Percentiles rank a stretch among this genome's conserved stretches.
Evolutionary conservation across 1,140 invertebrate species (phyloP).

Genomic region (Drosophila lowei): DNA sequence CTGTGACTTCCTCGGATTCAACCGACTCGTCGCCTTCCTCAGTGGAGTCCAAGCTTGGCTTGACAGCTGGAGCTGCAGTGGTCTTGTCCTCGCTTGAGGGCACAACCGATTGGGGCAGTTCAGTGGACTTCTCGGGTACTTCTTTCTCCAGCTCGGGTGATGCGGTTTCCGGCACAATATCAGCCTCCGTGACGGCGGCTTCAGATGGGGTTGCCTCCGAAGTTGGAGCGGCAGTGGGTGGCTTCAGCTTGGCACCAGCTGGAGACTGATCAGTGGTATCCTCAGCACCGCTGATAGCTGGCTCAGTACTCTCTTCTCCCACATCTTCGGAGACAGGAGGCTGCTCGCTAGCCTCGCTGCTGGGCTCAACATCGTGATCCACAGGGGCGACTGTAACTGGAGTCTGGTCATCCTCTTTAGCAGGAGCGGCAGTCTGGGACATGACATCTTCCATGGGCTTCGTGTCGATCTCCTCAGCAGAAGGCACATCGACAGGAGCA

Average conservation of each 20-base stretch:
- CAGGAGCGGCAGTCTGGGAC: constrained; percentile 57
- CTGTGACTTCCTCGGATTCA: constrained; percentile 67
- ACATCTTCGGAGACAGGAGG: constrained; percentile 46
- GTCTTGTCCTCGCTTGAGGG: constrained; percentile 39
- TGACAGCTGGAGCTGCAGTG: constrained; percentile 42
- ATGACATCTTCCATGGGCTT: constrained; percentile 60
- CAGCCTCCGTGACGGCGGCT: constrained; percentile 34
- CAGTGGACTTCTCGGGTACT: constrained; percentile 30
- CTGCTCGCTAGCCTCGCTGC: constrained; percentile 39
- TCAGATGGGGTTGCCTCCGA: constrained; percentile 24
- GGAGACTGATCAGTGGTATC: constrained; percentile 44
- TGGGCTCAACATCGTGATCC: constrained; percentile 46
- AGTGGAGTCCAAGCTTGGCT: constrained; percentile 62
- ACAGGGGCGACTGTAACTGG: constrained; percentile 45
- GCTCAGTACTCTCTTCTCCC: constrained; percentile 41
- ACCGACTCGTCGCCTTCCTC: constrained; percentile 69
- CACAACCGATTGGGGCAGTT: constrained; percentile 28
- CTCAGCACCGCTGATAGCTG: constrained; percentile 38
- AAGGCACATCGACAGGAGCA: constrained; percentile 38
- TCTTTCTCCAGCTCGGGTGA: constrained; percentile 39
- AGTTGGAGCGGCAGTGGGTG: constrained; percentile 24
- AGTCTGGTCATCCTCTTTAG: constrained; percentile 39
- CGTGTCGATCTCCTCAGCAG: constrained; percentile 47
- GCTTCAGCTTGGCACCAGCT: constrained; percentile 47
- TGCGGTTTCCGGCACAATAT: constrained; percentile 36